Evolutionary conservation across 2,797 vertebrate genomes (phyloP).

Genomic region (Urophycis tenuis): DNA sequence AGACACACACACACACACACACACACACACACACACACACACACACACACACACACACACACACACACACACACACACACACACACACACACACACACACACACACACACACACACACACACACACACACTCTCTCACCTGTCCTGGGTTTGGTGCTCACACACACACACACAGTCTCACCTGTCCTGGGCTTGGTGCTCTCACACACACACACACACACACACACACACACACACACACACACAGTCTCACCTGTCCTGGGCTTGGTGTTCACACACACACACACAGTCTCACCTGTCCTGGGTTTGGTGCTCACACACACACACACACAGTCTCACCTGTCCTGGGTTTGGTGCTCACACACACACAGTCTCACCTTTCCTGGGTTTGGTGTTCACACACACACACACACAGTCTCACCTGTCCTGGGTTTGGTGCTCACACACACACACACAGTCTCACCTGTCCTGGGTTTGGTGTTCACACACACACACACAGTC

Average conservation of each 20-base stretch:
- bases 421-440: constrained; percentile 79
- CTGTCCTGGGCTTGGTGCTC: no score
- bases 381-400: no score
- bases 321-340: constrained; percentile 39
- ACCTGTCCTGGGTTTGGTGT: constrained; percentile 42
- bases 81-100: no score
- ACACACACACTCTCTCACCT: constrained; percentile 37
- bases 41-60: background rate
- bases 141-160: constrained; percentile 80
- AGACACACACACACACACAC: background rate
- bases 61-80: constrained; percentile 50
- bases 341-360: constrained; percentile 79
- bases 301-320: constrained; percentile 68
- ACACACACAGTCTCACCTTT: no score
- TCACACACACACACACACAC: constrained; percentile 61
- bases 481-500: constrained; percentile 61
- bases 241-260: constrained; percentile 67
- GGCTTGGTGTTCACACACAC: constrained; percentile 74
- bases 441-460: constrained; percentile 48
- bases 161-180: no score
- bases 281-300: no score
- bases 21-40: no score
- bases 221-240: background rate
- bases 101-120: no score
- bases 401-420: constrained; percentile 36